Base-by-base conservation (phyloP, 2,888 invertebrate species). In the Diogma glabrata region DNA sequence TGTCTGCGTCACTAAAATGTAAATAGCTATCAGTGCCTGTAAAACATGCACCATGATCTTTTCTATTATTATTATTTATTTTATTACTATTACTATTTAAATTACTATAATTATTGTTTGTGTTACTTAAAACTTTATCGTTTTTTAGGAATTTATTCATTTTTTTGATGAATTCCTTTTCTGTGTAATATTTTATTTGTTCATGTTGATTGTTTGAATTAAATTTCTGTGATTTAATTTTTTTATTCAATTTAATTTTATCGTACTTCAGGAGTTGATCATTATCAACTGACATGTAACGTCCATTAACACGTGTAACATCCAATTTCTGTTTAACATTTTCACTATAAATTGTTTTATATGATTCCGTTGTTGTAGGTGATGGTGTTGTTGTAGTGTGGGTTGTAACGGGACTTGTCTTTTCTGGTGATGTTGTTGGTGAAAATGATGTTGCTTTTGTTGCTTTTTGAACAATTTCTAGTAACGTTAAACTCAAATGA, bases 1-100 rank as follows among this genome's bases (percentile, higher is more conserved):
- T 87, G 58, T 87, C 84, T 46, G 86, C 84, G 66, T 91, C 88
- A 59, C 84, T 86, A 63, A 88, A 92, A 66, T 87, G 87, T 53
- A 94, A 81, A 64, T 86, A 94, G 64, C 92, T 91, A 57, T 87
- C 83, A 54, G 76, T 78, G 4, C 91, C 92, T 40, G 79, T 80
- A 66, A 94, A 94, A 60, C 85, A 86, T 0, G 91, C 91, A 17
- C 67, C 70, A 51, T 63, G 68, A 56, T 64, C 65, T 58, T 30
- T 48, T 48, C 65, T 20, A 22, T 22, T 43, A 43, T 24, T 46
- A 26, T 26, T 24, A 16, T 46, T 46, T 9, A 20, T 30, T 10
- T 14, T 33, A 22, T 43, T 43, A 22, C 22, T n/a, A n/a, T 23
- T 20, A 2, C 2, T 6, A 43, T 43, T 40, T 20, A 20, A 20